Evolutionary conservation across 2,113 vertebrate genomes (phyloP).

Genomic region (Apodemus sylvaticus): DNA sequence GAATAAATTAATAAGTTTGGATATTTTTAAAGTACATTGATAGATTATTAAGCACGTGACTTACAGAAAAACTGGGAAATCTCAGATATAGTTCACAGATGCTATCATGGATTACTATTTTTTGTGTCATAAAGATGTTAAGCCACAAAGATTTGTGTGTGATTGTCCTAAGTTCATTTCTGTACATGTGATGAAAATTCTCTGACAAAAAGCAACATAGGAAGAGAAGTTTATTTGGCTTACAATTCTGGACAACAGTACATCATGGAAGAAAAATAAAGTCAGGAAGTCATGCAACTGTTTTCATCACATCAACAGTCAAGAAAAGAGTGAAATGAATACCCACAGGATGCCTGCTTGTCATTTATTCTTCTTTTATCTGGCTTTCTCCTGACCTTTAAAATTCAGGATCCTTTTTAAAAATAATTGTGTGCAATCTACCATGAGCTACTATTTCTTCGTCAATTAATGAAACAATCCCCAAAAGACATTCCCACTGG

Average conservation of each 20-base stretch:
- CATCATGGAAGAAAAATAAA: neutral
- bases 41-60: neutral
- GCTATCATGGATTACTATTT: neutral
- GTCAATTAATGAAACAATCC: neutral
- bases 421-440: neutral
- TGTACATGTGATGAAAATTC: neutral
- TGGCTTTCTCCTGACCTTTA: neutral
- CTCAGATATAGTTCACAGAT: neutral
- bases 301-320: neutral
- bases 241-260: neutral
- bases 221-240: neutral
- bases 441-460: neutral
- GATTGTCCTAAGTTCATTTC: neutral
- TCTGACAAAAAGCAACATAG: neutral
- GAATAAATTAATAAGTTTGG: neutral
- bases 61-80: neutral
- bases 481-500: neutral
- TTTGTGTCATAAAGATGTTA: neutral
- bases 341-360: fast-evolving
- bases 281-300: neutral
- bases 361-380: neutral
- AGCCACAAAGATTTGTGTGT: neutral
- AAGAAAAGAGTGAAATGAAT: neutral
- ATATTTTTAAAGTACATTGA: neutral
- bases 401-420: neutral